Evolutionary conservation across 2,113 vertebrate species (phyloP).

Genomic region (Hydrochoerus hydrochaeris): DNA sequence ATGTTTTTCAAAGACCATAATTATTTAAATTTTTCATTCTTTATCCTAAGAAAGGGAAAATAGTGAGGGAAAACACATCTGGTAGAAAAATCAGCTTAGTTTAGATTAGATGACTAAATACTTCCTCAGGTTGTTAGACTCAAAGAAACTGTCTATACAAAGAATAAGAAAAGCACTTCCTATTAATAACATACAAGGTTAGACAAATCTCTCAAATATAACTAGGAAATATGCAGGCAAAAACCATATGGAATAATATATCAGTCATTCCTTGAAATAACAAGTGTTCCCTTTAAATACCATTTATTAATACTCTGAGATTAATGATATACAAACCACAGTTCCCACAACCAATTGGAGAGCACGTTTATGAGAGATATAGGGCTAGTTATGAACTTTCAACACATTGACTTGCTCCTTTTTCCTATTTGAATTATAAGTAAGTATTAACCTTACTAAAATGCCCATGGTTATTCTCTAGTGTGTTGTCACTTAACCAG

Average conservation of each 20-base stretch:
- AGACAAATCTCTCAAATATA: constrained; percentile 64
- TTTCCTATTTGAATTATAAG: constrained; percentile 57
- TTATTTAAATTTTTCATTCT: not conserved
- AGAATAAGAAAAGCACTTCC: not conserved
- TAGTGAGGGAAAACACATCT: not conserved
- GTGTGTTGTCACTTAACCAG: constrained; percentile 58
- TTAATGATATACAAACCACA: constrained; percentile 79
- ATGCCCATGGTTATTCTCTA: constrained; percentile 59
- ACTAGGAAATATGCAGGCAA: constrained; percentile 51
- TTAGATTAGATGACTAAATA: constrained; percentile 22
- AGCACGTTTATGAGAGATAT: constrained; percentile 71
- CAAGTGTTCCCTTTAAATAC: constrained; percentile 74
- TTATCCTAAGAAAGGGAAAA: not conserved
- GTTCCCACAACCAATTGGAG: constrained; percentile 71
- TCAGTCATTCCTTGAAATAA: constrained; percentile 74
- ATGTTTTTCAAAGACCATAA: not conserved
- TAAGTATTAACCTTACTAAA: constrained; percentile 76
- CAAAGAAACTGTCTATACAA: not conserved
- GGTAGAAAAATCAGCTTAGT: constrained; percentile 16
- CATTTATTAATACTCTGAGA: constrained; percentile 81
- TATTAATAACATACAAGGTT: constrained; percentile 5
- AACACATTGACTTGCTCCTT: constrained; percentile 48
- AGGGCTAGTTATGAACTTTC: constrained; percentile 72
- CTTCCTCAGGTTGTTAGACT: not conserved
- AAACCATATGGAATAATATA: constrained; percentile 56